A percentile compares a stretch with the other conserved stretches of the same genome.
These are phyloP conservation scores for Lepus americanus DNA, from an alignment of 2,113 vertebrate genomes.

Conservation along the genomic window DNA sequence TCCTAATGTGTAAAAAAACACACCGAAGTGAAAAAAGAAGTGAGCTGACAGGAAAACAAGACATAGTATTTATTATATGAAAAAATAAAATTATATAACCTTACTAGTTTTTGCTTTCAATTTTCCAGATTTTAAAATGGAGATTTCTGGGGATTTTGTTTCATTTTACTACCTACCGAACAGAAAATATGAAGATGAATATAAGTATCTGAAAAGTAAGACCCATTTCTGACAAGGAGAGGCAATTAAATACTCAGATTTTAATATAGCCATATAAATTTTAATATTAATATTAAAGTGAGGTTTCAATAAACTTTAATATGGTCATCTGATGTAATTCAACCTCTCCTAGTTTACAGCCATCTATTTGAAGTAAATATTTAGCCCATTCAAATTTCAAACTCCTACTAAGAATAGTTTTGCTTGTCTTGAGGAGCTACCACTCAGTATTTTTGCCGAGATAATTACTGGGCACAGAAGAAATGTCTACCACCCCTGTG, in stretches of 20 bases:
- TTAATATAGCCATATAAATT: neutral
- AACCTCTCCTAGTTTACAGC: neutral
- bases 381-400: neutral
- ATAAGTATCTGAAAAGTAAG: neutral
- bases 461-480: neutral
- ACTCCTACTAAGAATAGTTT: neutral
- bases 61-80: neutral
- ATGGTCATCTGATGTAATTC: neutral
- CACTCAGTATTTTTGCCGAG: neutral
- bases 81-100: neutral
- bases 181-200: conserved; percentile 7
- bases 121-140: conserved; percentile 26
- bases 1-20: conserved; percentile 19
- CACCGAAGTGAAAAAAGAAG: neutral
- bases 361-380: neutral
- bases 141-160: neutral
- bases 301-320: neutral
- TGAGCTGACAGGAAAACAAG: neutral
- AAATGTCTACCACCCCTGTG: no score
- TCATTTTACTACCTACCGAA: neutral
- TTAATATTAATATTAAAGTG: neutral
- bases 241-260: neutral
- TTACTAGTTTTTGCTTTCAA: neutral
- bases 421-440: neutral
- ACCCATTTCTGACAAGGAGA: conserved; percentile 1